These are phyloP conservation scores for Hypotaenidia philippensis DNA, from an alignment of 2,797 vertebrate species.

Conservation along the genomic window DNA sequence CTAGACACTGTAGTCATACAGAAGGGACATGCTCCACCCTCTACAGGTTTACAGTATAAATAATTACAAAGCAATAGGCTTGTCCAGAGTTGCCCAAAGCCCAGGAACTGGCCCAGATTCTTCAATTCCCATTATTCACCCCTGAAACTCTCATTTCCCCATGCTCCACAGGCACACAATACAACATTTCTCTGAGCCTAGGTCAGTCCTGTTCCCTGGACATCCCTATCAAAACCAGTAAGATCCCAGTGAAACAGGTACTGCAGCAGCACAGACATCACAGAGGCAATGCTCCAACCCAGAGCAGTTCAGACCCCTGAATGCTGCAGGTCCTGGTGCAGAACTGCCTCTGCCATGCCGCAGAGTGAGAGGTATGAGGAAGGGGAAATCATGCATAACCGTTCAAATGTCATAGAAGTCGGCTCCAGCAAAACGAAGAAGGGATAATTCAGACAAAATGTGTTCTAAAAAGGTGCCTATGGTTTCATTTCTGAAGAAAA, in stretches of 20 bases:
- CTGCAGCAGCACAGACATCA: neutral
- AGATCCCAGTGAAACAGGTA: neutral
- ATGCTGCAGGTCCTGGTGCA: neutral
- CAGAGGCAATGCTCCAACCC: neutral
- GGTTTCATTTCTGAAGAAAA: neutral
- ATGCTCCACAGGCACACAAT: neutral
- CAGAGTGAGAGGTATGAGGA: rapidly evolving
- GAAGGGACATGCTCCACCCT: neutral
- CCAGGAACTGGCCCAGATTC: neutral
- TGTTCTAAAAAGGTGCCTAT: neutral
- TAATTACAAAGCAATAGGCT: neutral
- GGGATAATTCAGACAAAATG: neutral
- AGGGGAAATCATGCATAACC: neutral
- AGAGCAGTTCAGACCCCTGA: neutral
- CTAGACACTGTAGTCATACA: neutral
- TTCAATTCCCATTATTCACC: neutral
- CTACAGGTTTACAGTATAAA: neutral
- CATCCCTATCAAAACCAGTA: neutral
- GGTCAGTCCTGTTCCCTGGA: neutral
- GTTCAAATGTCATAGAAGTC: conserved; percentile 11
- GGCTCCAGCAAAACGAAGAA: neutral
- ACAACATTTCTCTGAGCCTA: neutral
- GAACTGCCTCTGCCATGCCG: neutral
- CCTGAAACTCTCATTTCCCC: neutral
- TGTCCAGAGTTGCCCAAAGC: neutral